These are phyloP conservation scores for Poecilia picta DNA, from an alignment of 2,797 vertebrate genomes.

Conservation along the genomic window DNA sequence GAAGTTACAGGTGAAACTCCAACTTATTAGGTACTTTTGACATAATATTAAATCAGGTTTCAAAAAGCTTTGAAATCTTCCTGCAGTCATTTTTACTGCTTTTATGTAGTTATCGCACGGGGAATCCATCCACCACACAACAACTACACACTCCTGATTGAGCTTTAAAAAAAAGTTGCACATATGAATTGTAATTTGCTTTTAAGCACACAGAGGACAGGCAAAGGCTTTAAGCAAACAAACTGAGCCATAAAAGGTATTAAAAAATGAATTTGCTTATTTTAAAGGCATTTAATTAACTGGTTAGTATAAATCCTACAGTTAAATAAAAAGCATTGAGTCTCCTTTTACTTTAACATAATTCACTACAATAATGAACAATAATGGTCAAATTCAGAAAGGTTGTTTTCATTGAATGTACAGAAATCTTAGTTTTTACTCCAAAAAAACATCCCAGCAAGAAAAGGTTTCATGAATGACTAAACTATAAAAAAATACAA, in stretches of 20 bases:
- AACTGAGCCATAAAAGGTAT: slow-evolving; percentile 39
- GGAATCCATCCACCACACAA: slow-evolving; percentile 56
- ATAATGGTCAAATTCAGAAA: slow-evolving; percentile 47
- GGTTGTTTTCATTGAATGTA: slow-evolving; percentile 60
- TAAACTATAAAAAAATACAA: slow-evolving; percentile 35
- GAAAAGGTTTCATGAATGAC: slow-evolving; percentile 18
- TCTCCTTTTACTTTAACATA: slow-evolving; percentile 14
- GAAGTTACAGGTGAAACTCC: background rate
- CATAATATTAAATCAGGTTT: slow-evolving; percentile 1
- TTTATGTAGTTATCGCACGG: slow-evolving; percentile 34
- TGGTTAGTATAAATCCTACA: slow-evolving; percentile 53
- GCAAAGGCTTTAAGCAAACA: slow-evolving; percentile 37
- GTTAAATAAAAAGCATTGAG: slow-evolving; percentile 50
- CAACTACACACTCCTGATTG: slow-evolving; percentile 46
- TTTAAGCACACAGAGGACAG: slow-evolving; percentile 39
- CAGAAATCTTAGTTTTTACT: slow-evolving; percentile 53
- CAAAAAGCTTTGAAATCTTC: slow-evolving; percentile 33
- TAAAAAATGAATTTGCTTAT: slow-evolving; percentile 47
- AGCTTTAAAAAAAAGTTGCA: slow-evolving; percentile 17
- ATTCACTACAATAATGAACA: slow-evolving; percentile 14
- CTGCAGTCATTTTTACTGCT: slow-evolving; percentile 18
- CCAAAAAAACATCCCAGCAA: slow-evolving; percentile 27
- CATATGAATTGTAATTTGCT: slow-evolving; percentile 47
- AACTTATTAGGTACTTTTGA: slow-evolving; percentile 6
- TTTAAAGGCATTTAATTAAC: slow-evolving; percentile 27